Evolutionary conservation across 2,113 vertebrate species (phyloP), one percentile per base, ranked within the genome.

Genomic region (Rhabdomys dilectus): DNA sequence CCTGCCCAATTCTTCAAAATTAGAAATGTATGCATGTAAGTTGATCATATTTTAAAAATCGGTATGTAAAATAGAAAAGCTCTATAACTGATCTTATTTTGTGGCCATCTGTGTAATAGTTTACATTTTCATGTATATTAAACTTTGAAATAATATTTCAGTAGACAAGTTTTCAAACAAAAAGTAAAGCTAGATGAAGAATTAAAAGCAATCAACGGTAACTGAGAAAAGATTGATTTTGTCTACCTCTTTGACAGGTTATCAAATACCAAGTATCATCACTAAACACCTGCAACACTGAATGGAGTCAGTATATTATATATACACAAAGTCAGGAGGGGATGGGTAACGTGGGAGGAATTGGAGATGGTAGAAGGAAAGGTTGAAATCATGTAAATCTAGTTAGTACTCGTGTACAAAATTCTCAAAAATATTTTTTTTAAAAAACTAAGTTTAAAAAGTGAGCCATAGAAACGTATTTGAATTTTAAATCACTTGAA

Each of bases 401-500:
- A 62, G 4, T 31, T 45, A 62, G 2, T 31, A 64, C 26, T 31
- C 0, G 5, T 64, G 6, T 62, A 31, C 2, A 5, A 39, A 85
- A 42, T 64, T 85, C 15, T 85, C 39, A 85, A 64, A 62, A 42
- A n/a, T 26, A 8, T n/a, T 17, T 72, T 9, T 72, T 68, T 7
- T 2, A 24, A 58, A 81, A 82, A 7, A 60, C 5, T 13, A 84
- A 84, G 39, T 64, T 85, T 86, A 12, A 84, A 36, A 51, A 72
- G 12, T 26, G 39, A 88, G 66, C 48, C 89, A 21, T 6, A 68
- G 3, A 94, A 45, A 48, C 53, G 90, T 56, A 97, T 45, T 92
- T 88, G 68, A 8, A 96, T 97, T 77, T 78, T 94, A 97, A 97
- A 95, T 96, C 90, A 82, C 21, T 97, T 19, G 81, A 96, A 73